Base-by-base conservation (phyloP, 1,140 invertebrate genomes). In the Philopotamus ludificatus region DNA sequence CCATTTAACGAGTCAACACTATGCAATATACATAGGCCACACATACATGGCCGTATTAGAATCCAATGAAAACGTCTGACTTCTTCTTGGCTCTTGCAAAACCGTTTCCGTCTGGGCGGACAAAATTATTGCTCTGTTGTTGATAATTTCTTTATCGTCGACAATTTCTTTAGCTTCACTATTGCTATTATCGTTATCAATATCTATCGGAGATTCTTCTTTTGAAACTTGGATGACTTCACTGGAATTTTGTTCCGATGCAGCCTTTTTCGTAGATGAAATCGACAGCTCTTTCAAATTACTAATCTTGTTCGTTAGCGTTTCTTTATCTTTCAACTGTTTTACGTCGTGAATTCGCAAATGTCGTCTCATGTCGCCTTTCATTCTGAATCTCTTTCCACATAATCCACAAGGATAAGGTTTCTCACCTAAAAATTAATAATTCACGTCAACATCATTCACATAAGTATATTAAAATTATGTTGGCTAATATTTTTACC, bases 361-460 rank as follows among this genome's bases (percentile, higher is more conserved):
- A 75, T 97, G 95, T 0, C 94, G 80, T 67, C 93, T 92, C 82
- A 97, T 87, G 72, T 97, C 92, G 22, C 93, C 92, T 3, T 87
- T 83, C 0, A 93, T 90, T 28, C 92, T 83, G 77, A 94, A 95
- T n/a, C 86, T 85, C 74, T 93, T 94, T 0, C 85, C 86, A 73
- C 92, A 94, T 0, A 90, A 79, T 1, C 82, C 77, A 75, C 92
- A 95, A 0, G 85, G 81, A 75, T 93, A 87, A 0, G 92, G 91
- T 68, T 89, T 90, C 71, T 92, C 90, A 0, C 91, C 90, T 85
- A 68, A 66, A 74, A 74, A 44, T 23, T 61, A 70, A n/a, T 60
- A 20, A 62, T 45, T 16, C 16, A 20, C 10, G 28, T n/a, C n/a
- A n/a, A n/a, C n/a, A n/a, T n/a, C n/a, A n/a, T n/a, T n/a, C 20